These are phyloP conservation scores for Rhinichthys osculus DNA, from an alignment of 2,797 vertebrate genomes.

Conservation along the genomic window DNA sequence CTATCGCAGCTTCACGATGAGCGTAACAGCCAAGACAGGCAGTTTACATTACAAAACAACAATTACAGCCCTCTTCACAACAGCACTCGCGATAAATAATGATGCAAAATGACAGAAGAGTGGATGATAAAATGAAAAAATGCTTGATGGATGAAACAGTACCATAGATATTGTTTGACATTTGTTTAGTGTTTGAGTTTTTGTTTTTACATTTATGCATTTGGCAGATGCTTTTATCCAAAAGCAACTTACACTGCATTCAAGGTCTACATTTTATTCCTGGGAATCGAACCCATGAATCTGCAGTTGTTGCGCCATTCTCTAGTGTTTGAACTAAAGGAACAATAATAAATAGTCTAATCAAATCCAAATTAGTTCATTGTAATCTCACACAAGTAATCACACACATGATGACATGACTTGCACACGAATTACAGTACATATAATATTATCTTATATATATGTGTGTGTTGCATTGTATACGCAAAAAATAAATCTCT, in stretches of 20 bases:
- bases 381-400: background rate
- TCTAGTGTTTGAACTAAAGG: background rate
- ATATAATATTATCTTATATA: background rate
- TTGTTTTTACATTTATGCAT: background rate
- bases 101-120: constrained; percentile 54
- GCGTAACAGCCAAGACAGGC: constrained; percentile 58
- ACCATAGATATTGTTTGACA: background rate
- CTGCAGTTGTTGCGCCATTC: background rate
- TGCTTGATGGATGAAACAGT: background rate
- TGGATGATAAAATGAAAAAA: constrained; percentile 15
- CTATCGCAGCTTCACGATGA: constrained; percentile 67
- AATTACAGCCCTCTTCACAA: constrained; percentile 51
- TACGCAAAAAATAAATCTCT: background rate
- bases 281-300: background rate
- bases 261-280: background rate
- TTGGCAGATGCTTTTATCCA: background rate
- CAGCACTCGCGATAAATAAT: constrained; percentile 37
- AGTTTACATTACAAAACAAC: constrained; percentile 64
- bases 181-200: background rate
- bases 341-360: background rate
- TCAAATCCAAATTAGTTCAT: background rate
- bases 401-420: background rate
- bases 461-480: background rate
- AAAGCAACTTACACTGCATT: background rate
- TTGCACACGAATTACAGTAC: background rate